A percentile compares a stretch with the other conserved stretches of the same genome.
Conservation (phyloP, 2,888 invertebrate species). For the Epirrita christyi region DNA sequence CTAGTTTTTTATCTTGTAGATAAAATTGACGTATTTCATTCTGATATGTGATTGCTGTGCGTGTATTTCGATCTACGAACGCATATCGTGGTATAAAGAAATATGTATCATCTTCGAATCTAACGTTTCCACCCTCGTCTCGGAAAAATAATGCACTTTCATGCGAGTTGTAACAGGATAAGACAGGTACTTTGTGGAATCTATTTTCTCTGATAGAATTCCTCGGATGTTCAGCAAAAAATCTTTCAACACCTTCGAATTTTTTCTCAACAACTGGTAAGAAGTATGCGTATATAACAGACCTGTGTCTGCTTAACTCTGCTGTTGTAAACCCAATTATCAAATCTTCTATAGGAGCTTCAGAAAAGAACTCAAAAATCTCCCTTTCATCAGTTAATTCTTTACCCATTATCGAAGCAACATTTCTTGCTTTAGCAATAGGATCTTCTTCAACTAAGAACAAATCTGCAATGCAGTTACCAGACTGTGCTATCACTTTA, state of each 20-base stretch:
- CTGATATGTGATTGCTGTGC: conserved; percentile 43
- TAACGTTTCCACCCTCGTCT: conserved; percentile 40
- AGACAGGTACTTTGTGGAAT: conserved; percentile 57
- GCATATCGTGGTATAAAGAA: conserved; percentile 60
- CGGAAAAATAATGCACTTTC: conserved; percentile 67
- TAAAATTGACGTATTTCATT: conserved; percentile 56
- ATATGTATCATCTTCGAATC: conserved; percentile 55
- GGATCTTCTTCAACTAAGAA: conserved; percentile 61
- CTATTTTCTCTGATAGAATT: conserved; percentile 50
- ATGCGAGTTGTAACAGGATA: conserved; percentile 56
- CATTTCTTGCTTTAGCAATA: conserved; percentile 53
- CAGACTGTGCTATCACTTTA: conserved; percentile 68
- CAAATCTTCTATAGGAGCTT: conserved; percentile 59
- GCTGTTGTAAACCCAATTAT: conserved; percentile 53
- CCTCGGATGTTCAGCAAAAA: conserved; percentile 59
- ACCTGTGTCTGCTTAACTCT: conserved; percentile 51
- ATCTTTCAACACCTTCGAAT: conserved; percentile 58
- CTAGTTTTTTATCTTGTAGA: conserved; percentile 49
- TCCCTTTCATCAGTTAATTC: conserved; percentile 46
- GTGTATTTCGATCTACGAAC: conserved; percentile 42
- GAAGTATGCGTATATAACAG: conserved; percentile 55
- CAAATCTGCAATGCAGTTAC: conserved; percentile 60
- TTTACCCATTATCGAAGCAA: conserved; percentile 57
- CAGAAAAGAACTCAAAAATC: conserved; percentile 55
- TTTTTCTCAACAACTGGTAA: conserved; percentile 65